Percentiles rank a stretch among this genome's conserved stretches.
These are phyloP conservation scores for Megalopta genalis DNA, from an alignment of 1,140 invertebrate genomes.

Conservation along the genomic window DNA sequence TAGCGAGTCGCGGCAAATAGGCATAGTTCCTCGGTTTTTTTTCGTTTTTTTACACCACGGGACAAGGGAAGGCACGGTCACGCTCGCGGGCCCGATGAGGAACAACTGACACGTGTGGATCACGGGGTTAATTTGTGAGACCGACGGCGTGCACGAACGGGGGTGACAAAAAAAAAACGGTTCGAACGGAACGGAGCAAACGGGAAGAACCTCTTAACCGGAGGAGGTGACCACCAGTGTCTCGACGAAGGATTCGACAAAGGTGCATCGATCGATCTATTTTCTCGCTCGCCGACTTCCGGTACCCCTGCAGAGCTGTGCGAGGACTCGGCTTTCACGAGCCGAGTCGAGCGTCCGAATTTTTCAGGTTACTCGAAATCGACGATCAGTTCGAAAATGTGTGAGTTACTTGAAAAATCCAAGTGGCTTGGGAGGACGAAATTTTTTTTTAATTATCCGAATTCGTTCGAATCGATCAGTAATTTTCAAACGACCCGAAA, in stretches of 20 bases:
- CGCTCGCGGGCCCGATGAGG: conserved; percentile 46
- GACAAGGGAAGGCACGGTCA: not conserved
- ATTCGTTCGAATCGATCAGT: no score
- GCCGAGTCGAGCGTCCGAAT: no score
- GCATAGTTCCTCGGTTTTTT: not conserved
- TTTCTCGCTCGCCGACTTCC: no score
- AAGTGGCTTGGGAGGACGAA: no score
- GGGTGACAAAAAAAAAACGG: not conserved
- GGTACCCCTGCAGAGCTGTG: no score
- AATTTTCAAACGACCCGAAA: no score
- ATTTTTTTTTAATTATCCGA: no score
- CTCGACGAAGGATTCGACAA: conserved; percentile 31
- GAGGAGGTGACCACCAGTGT: conserved; percentile 22
- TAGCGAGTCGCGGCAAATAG: conserved; percentile 42
- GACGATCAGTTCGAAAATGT: no score
- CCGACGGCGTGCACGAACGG: not conserved
- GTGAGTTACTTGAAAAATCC: no score
- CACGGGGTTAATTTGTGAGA: conserved; percentile 24
- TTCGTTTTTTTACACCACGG: not conserved
- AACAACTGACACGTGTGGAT: conserved; percentile 37
- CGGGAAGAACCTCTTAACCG: not conserved
- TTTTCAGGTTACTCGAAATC: no score
- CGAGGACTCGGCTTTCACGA: no score
- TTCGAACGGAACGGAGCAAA: not conserved
- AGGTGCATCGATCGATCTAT: conserved; percentile 50